Percentiles rank a stretch among this genome's conserved stretches.
Evolutionary conservation across 2,888 invertebrate species (phyloP).

Genomic region (Uropetala carovei): DNA sequence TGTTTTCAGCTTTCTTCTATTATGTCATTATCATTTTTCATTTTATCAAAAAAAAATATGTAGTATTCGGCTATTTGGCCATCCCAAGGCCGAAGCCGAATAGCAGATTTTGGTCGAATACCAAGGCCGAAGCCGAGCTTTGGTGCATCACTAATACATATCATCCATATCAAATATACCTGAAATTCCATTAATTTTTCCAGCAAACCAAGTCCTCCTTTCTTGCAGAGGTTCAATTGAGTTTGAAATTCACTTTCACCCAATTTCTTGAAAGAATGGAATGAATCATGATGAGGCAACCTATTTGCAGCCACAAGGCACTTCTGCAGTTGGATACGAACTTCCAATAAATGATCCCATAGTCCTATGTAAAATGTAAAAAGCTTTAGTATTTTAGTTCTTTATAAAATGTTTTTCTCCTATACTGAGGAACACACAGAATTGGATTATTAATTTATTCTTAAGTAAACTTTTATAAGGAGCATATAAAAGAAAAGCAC

Average conservation of each 20-base stretch:
- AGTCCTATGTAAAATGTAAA: constrained; percentile 73
- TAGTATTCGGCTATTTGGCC: too few relatives aligned
- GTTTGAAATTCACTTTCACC: constrained; percentile 77
- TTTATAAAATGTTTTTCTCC: background rate
- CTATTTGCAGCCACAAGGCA: constrained; percentile 85
- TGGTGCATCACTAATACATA: constrained; percentile 58
- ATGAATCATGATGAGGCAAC: constrained; percentile 82
- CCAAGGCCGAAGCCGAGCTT: too few relatives aligned
- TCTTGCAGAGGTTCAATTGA: constrained; percentile 77
- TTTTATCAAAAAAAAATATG: too few relatives aligned
- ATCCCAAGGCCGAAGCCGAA: too few relatives aligned
- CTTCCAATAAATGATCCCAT: constrained; percentile 92
- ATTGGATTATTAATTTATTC: too few relatives aligned
- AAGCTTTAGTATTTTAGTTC: background rate
- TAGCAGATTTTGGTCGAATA: too few relatives aligned
- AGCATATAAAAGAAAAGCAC: too few relatives aligned
- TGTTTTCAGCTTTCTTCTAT: too few relatives aligned
- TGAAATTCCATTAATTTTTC: constrained; percentile 79
- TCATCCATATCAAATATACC: constrained; percentile 74
- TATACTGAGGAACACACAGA: too few relatives aligned
- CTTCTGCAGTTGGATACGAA: constrained; percentile 92
- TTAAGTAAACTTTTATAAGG: too few relatives aligned
- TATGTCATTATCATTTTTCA: too few relatives aligned
- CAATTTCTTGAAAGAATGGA: constrained; percentile 74
- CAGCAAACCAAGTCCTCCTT: constrained; percentile 79